These are phyloP conservation scores for Heterotis niloticus DNA, from an alignment of 2,113 vertebrate genomes.

Conservation along the genomic window DNA sequence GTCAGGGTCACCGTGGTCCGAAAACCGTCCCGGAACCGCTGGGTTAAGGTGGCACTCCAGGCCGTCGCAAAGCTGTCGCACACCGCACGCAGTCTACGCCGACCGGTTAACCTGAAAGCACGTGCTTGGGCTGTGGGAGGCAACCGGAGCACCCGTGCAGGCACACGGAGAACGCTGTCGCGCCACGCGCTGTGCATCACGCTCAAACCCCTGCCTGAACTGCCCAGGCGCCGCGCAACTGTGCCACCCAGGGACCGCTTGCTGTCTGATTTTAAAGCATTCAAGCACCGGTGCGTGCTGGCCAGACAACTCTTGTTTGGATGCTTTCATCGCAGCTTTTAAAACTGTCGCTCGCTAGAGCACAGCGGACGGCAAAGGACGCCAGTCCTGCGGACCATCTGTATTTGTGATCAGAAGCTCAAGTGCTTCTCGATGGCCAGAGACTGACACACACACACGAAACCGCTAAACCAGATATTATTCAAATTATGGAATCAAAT, in stretches of 20 bases:
- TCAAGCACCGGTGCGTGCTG: conserved; percentile 57
- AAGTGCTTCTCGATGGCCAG: conserved; percentile 36
- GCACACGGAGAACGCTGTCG: too few relatives aligned
- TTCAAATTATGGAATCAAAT: conserved; percentile 46
- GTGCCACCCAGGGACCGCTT: conserved; percentile 43
- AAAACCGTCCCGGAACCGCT: too few relatives aligned
- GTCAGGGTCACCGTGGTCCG: too few relatives aligned
- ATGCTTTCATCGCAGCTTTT: conserved; percentile 57
- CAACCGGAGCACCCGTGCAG: too few relatives aligned
- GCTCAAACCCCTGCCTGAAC: too few relatives aligned
- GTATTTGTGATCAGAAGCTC: conserved; percentile 47
- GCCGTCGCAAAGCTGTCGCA: too few relatives aligned
- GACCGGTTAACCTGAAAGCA: too few relatives aligned
- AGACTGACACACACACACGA: conserved; percentile 39
- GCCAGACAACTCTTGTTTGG: conserved; percentile 64
- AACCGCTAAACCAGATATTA: conserved; percentile 47
- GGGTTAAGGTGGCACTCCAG: too few relatives aligned
- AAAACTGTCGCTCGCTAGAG: conserved; percentile 42
- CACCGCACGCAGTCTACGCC: too few relatives aligned
- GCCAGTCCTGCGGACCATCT: conserved; percentile 54
- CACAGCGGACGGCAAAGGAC: conserved; percentile 37
- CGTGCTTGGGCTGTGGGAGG: too few relatives aligned
- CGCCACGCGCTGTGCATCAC: too few relatives aligned
- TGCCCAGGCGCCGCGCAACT: too few relatives aligned
- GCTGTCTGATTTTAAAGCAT: conserved; percentile 71